These are phyloP conservation scores for Helleia helle DNA, from an alignment of 2,888 invertebrate species.

Conservation along the genomic window DNA sequence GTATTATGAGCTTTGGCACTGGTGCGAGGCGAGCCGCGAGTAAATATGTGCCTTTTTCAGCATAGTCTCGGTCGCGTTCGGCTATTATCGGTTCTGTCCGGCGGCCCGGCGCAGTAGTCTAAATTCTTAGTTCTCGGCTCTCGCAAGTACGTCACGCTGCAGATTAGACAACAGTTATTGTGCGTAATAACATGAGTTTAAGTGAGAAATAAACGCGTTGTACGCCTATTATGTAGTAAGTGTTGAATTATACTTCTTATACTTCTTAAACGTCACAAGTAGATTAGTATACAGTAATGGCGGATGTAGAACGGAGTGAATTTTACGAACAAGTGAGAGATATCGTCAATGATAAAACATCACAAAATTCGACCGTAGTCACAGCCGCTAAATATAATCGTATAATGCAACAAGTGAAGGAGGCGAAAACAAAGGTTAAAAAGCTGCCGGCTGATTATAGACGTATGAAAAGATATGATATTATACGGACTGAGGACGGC, in stretches of 20 bases:
- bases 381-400: constrained; percentile 31
- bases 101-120: constrained; percentile 8
- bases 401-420: constrained; percentile 33
- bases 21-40: too few relatives aligned
- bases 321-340: constrained; percentile 33
- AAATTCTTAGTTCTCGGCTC: too few relatives aligned
- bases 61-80: constrained; percentile 12
- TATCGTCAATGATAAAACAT: constrained; percentile 26
- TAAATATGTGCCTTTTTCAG: constrained; percentile 13
- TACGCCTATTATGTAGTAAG: background rate
- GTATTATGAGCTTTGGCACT: too few relatives aligned
- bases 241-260: too few relatives aligned
- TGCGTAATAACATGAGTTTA: constrained; percentile 16
- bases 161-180: constrained; percentile 14
- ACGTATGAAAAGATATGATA: constrained; percentile 34
- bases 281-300: too few relatives aligned
- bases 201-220: background rate
- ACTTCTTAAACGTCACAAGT: too few relatives aligned
- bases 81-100: constrained; percentile 15
- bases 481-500: constrained; percentile 31
- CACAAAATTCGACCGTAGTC: constrained; percentile 30
- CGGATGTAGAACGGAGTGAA: constrained; percentile 26
- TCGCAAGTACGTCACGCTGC: constrained; percentile 7
- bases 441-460: constrained; percentile 35
- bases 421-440: constrained; percentile 25